Evolutionary conservation across 2,113 vertebrate genomes (phyloP), one percentile per base, ranked within the genome.

Genomic region (Tupaia chinensis): DNA sequence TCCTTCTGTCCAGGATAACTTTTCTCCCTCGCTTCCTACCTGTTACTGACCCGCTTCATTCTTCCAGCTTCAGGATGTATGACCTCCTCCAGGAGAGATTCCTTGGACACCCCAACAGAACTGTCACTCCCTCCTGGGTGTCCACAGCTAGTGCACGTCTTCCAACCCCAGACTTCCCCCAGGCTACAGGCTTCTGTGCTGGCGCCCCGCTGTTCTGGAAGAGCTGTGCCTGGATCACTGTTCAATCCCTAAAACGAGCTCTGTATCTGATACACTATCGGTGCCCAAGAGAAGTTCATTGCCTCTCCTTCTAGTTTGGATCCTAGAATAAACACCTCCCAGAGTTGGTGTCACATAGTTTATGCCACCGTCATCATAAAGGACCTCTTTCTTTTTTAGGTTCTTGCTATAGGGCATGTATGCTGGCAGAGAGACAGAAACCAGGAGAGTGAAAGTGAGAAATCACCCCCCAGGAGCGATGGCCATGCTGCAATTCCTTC

Each of bases 51-150:
- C 58, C 32, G 72, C 34, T 27, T 82, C 53, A 53, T 16, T 74
- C 77, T 81, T 63, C 56, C 89, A 76, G 15, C 54, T 60, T 68
- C 65, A 60, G 6, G 63, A 53, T 91, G 25, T 53, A n/a, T 27
- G 78, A 27, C 16, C 73, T 89, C 20, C 76, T 76, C 77, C 60
- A 92, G 84, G 54, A 82, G 86, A 74, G 74, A 72, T 89, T 73
- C 84, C 68, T 29, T 12, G 27, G 34, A 60, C 14, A 6, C 14
- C 1, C 60, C 44, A 4, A 19, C 66, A 80, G 84, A 69, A 82
- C 3, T 1, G 7, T 61, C n/a, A 14, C 53, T 15, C 73, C 19
- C 19, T 65, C 80, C 19, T 19, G n/a, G 16, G 61, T 53, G 56
- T n/a, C 58, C 29, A 27, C 3, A 8, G 81, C 29, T 27, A 0